A percentile compares a stretch with the other conserved stretches of the same genome.
These are phyloP conservation scores for Limnephilus rhombicus DNA, from an alignment of 2,888 invertebrate species.

Conservation along the genomic window DNA sequence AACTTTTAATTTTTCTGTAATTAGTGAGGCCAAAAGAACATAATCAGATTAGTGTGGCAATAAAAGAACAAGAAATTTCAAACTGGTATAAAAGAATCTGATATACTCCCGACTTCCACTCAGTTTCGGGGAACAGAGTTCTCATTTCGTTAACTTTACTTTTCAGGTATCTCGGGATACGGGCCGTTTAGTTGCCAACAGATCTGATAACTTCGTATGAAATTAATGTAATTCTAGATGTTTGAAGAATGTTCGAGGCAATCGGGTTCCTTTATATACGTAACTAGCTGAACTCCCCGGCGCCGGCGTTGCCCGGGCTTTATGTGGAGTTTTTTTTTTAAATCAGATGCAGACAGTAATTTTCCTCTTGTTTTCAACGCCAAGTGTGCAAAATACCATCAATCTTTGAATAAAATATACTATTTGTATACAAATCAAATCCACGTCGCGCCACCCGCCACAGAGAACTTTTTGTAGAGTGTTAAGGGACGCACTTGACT, in stretches of 20 bases:
- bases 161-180: background rate
- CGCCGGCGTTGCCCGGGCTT: no score
- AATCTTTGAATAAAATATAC: no score
- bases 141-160: background rate
- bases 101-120: background rate
- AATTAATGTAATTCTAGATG: background rate
- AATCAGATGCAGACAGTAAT: no score
- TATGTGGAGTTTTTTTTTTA: no score
- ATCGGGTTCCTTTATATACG: background rate
- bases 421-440: no score
- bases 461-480: no score
- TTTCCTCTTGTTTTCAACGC: no score
- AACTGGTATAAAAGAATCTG: conserved; percentile 17
- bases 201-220: background rate
- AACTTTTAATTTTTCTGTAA: conserved; percentile 55
- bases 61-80: conserved; percentile 42
- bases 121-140: background rate
- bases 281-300: background rate
- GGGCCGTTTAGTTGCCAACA: background rate
- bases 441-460: no score
- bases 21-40: conserved; percentile 47
- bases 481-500: no score
- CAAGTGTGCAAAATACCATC: no score
- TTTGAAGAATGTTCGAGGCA: background rate
- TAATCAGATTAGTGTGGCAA: conserved; percentile 54